phyloP scores from a whole-genome alignment of 2,888 invertebrate species.

The Coenonympha glycerion region DNA sequence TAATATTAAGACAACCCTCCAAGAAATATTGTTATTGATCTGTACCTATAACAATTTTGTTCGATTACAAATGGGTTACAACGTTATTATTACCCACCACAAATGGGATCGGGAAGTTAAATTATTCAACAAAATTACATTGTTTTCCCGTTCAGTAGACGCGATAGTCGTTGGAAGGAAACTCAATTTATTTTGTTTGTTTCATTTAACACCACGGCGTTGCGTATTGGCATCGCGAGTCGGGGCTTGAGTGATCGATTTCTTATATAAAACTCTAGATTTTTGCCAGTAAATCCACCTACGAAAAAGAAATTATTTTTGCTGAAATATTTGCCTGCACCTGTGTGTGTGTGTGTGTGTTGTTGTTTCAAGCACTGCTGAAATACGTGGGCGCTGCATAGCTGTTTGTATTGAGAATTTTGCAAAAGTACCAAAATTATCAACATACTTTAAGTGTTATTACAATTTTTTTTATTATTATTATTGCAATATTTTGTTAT shows the following conservation, averaged over 20 bases:
- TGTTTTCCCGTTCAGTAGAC: slow-evolving; percentile 24
- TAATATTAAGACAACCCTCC: too few relatives aligned
- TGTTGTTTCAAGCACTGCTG: too few relatives aligned
- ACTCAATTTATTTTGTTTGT: slow-evolving; percentile 38
- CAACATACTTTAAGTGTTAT: too few relatives aligned
- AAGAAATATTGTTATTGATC: background rate
- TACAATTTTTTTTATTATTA: too few relatives aligned
- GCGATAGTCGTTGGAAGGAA: slow-evolving; percentile 27
- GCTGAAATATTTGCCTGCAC: background rate
- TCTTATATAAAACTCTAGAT: background rate
- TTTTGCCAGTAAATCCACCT: background rate
- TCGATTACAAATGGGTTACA: slow-evolving; percentile 7
- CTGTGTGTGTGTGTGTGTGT: too few relatives aligned
- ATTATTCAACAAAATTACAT: slow-evolving; percentile 28
- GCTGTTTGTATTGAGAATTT: too few relatives aligned
- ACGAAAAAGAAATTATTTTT: background rate
- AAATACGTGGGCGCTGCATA: too few relatives aligned
- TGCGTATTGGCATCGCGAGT: slow-evolving; percentile 15
- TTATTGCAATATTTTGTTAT: too few relatives aligned
- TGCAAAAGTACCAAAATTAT: too few relatives aligned
- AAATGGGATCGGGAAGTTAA: slow-evolving; percentile 24
- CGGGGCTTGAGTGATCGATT: slow-evolving; percentile 4
- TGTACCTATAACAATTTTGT: background rate
- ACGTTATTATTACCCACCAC: slow-evolving; percentile 10
- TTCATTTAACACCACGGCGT: slow-evolving; percentile 30